These are phyloP conservation scores for Seladonia tumulorum DNA, from an alignment of 2,888 invertebrate genomes.

Conservation along the genomic window DNA sequence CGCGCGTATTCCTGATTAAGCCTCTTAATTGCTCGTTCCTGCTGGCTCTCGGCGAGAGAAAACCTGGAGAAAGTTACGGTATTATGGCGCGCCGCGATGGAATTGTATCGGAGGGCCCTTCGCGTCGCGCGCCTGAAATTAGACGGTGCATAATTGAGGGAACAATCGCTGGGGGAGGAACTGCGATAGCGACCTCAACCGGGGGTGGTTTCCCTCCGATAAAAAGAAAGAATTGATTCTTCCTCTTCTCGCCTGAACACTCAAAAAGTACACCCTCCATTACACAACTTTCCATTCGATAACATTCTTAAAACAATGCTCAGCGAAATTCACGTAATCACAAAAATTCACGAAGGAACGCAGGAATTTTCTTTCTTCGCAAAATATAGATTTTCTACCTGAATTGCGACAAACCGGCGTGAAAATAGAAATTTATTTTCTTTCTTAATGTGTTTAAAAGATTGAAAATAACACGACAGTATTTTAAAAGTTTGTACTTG, in stretches of 20 bases:
- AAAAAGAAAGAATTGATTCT: not conserved
- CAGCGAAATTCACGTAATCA: no score
- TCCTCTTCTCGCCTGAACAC: not conserved
- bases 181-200: not conserved
- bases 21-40: conserved; percentile 57
- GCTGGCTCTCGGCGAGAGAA: conserved; percentile 17
- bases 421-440: no score
- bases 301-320: no score
- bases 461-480: no score
- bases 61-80: conserved; percentile 33
- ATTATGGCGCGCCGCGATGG: conserved; percentile 24
- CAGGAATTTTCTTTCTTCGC: no score
- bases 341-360: no score
- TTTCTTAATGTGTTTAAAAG: no score
- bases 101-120: conserved; percentile 45
- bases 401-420: no score
- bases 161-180: conserved; percentile 15
- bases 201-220: not conserved
- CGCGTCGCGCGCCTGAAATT: conserved; percentile 40
- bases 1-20: conserved; percentile 56
- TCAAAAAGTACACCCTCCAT: no score
- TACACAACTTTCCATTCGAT: no score
- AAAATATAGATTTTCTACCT: no score
- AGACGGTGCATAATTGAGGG: conserved; percentile 59
- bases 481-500: no score